Evolutionary conservation across 2,888 invertebrate genomes (phyloP).

Genomic region (Brassicogethes aeneus): DNA sequence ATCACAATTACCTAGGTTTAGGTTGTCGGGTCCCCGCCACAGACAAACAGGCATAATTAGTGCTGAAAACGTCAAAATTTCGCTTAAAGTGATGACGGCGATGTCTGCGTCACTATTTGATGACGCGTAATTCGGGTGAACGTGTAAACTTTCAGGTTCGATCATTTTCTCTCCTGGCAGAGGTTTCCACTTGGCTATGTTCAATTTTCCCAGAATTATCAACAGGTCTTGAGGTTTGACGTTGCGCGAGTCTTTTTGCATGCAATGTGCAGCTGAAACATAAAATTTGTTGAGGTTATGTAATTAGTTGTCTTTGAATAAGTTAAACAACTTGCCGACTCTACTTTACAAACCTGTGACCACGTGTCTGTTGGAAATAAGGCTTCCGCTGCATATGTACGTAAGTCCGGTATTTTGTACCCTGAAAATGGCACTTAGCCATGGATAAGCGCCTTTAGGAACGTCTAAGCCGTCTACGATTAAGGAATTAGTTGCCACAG

Average conservation of each 20-base stretch:
- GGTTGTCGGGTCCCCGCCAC: constrained; percentile 43
- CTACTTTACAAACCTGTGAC: constrained; percentile 30
- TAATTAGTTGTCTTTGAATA: no score
- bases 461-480: constrained; percentile 30
- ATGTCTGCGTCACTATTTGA: constrained; percentile 48
- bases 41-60: constrained; percentile 53
- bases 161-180: constrained; percentile 23
- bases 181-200: constrained; percentile 26
- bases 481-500: constrained; percentile 28
- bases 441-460: constrained; percentile 34
- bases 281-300: no score
- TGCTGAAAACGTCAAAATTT: constrained; percentile 43
- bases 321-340: no score
- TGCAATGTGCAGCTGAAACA: constrained; percentile 34
- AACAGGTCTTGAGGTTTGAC: constrained; percentile 24
- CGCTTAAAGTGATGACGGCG: constrained; percentile 46
- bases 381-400: constrained; percentile 35
- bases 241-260: constrained; percentile 18
- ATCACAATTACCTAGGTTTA: constrained; percentile 19
- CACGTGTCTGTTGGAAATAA: constrained; percentile 33
- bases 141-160: constrained; percentile 36
- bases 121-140: constrained; percentile 50
- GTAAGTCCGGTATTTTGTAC: constrained; percentile 30
- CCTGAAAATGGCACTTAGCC: constrained; percentile 36
- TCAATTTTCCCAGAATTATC: constrained; percentile 27